phyloP scores from a whole-genome alignment of 2,888 invertebrate genomes.

The Melinopterus prodromus region DNA sequence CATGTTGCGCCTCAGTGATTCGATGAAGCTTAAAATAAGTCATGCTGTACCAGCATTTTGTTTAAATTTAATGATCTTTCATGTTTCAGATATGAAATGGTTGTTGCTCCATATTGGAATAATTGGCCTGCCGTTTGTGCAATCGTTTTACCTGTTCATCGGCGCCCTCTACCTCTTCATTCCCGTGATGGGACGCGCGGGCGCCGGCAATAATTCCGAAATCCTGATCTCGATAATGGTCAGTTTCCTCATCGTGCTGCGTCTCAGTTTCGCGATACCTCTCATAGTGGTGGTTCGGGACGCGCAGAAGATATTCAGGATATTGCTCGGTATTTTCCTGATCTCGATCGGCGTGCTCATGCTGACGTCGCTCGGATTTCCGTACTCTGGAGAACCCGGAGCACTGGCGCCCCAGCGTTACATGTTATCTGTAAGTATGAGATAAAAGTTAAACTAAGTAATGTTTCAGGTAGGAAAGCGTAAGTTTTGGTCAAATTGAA shows the following conservation, averaged over 20 bases:
- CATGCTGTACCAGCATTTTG: no score
- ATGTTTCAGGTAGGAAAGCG: neutral
- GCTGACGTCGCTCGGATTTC: conserved; percentile 76
- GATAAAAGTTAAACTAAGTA: neutral
- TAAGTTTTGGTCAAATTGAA: neutral
- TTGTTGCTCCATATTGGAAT: conserved; percentile 64
- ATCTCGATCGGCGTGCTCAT: conserved; percentile 66
- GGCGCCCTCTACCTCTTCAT: conserved; percentile 77
- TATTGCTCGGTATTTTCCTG: conserved; percentile 64
- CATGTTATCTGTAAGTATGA: conserved; percentile 72
- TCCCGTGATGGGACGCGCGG: conserved; percentile 83
- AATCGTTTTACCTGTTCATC: conserved; percentile 74
- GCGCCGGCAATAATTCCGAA: conserved; percentile 76
- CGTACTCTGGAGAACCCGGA: conserved; percentile 72
- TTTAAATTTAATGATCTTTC: no score
- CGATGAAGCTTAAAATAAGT: no score
- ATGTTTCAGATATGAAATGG: conserved; percentile 64
- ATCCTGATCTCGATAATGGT: conserved; percentile 67
- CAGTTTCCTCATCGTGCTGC: conserved; percentile 59
- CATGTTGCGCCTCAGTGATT: no score
- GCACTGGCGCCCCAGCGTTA: conserved; percentile 77
- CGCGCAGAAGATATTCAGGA: conserved; percentile 63
- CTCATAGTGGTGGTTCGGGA: conserved; percentile 61
- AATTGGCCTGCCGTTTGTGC: conserved; percentile 69
- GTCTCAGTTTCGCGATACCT: conserved; percentile 62